A percentile compares a stretch with the other conserved stretches of the same genome.
Evolutionary conservation across 2,797 vertebrate species (phyloP).

Genomic region (Catostomus latipinnis): DNA sequence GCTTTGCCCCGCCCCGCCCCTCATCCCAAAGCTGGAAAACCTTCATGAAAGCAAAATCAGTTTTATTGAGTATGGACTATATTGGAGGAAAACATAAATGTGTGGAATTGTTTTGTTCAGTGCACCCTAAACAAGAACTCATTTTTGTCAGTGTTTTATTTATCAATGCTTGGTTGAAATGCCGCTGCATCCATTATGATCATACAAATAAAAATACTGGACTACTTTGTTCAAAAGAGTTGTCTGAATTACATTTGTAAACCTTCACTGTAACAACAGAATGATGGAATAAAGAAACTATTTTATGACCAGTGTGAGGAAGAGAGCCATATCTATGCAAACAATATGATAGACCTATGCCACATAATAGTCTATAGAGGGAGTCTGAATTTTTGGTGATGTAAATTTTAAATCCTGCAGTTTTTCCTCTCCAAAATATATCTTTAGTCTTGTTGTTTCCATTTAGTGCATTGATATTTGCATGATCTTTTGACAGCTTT

Average conservation of each 20-base stretch:
- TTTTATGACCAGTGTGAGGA: neutral
- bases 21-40: slow-evolving; percentile 73
- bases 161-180: slow-evolving; percentile 90
- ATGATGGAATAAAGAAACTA: too few relatives aligned
- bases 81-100: slow-evolving; percentile 81
- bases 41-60: slow-evolving; percentile 72
- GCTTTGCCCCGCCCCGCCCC: slow-evolving; percentile 50
- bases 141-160: slow-evolving; percentile 97
- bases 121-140: slow-evolving; percentile 68
- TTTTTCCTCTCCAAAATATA: neutral
- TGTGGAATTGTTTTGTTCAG: slow-evolving; percentile 84
- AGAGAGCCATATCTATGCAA: neutral
- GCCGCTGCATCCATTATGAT: slow-evolving; percentile 83
- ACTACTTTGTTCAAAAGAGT: slow-evolving; percentile 78
- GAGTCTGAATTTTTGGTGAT: neutral
- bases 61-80: slow-evolving; percentile 80
- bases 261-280: neutral
- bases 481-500: neutral
- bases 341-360: neutral
- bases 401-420: neutral
- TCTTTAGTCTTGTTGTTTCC: neutral
- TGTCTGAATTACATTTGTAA: slow-evolving; percentile 33
- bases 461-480: neutral
- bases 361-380: neutral
- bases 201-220: slow-evolving; percentile 80